Conservation (phyloP, 2,888 invertebrate genomes). For the Dasysyrphus albostriatus region DNA sequence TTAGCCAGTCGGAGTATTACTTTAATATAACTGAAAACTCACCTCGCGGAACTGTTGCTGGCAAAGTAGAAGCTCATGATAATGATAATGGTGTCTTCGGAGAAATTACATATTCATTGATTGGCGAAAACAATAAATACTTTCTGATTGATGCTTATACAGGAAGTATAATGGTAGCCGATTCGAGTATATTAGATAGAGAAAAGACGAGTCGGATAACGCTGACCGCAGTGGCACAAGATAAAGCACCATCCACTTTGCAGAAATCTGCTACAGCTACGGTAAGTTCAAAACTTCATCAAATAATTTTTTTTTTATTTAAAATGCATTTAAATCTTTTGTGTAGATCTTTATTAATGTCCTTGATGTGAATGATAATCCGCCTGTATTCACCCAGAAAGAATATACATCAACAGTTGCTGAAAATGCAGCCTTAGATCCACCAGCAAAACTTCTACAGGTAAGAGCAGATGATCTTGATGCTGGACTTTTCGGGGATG, state of each 20-base stretch:
- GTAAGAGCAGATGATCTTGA: constrained; percentile 93
- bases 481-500: constrained; percentile 90
- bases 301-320: neutral
- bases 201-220: constrained; percentile 89
- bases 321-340: neutral
- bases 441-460: constrained; percentile 90
- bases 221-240: constrained; percentile 91
- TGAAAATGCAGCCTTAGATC: constrained; percentile 91
- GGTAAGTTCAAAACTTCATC: constrained; percentile 83
- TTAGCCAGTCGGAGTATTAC: constrained; percentile 88
- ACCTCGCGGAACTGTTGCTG: constrained; percentile 88
- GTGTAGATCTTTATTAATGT: constrained; percentile 89
- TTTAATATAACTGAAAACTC: constrained; percentile 91
- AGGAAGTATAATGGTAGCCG: constrained; percentile 91
- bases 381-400: constrained; percentile 91
- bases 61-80: constrained; percentile 91
- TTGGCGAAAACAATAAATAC: constrained; percentile 89
- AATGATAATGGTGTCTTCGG: constrained; percentile 92
- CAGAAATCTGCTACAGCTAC: constrained; percentile 90
- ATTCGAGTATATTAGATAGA: constrained; percentile 90
- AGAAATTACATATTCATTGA: constrained; percentile 90
- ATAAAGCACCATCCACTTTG: constrained; percentile 89
- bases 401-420: constrained; percentile 92
- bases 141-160: constrained; percentile 89
- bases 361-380: constrained; percentile 94